Base-by-base conservation (phyloP, 2,888 invertebrate species). In the Antitype chi region DNA sequence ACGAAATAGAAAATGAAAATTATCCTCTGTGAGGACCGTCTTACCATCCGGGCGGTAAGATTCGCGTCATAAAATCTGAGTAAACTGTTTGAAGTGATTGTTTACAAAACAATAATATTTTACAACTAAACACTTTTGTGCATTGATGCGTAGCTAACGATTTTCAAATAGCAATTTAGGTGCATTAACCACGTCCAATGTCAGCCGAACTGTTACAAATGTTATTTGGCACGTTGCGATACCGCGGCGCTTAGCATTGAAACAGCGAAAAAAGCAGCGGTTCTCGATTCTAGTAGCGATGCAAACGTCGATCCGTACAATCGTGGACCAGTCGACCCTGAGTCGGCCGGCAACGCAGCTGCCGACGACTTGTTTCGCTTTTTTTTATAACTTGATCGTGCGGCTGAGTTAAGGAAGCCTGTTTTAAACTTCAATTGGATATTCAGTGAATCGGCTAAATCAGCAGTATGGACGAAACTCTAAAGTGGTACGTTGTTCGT, bases 281-380 rank as follows among this genome's bases (percentile, higher is more conserved):
- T 89, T 92, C 92, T 92, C 91, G 88, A 84, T 86, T 85, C 80
- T 86, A 88, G 86, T 85, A 82, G 83, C 90, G 89, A 90, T 92
- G 92, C 90, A 90, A 91, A 90, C 91, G 90, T 90, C 90, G 91
- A 92, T 88, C 90, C 90, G 92, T 89, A 88, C 87, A 83, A 87
- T 85, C 77, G 86, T 86, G 76, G 87, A 96, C 95, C 92, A 92
- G 96, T 94, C 91, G 96, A 95, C 96, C 96, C 95, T 96, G 96
- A 96, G 92, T 85, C 91, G 91, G 88, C 90, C 90, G 90, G 91
- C 92, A 89, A 88, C 92, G 87, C 91, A 93, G 94, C 93, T 92
- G 93, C 94, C 93, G 90, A 91, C 90, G 88, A 91, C 92, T 91
- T 89, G 88, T 89, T 91, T 91, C 87, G 87, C 91, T 93, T 93